These are phyloP conservation scores for Sebastes elongatus DNA, from an alignment of 2,797 vertebrate genomes.

Conservation along the genomic window DNA sequence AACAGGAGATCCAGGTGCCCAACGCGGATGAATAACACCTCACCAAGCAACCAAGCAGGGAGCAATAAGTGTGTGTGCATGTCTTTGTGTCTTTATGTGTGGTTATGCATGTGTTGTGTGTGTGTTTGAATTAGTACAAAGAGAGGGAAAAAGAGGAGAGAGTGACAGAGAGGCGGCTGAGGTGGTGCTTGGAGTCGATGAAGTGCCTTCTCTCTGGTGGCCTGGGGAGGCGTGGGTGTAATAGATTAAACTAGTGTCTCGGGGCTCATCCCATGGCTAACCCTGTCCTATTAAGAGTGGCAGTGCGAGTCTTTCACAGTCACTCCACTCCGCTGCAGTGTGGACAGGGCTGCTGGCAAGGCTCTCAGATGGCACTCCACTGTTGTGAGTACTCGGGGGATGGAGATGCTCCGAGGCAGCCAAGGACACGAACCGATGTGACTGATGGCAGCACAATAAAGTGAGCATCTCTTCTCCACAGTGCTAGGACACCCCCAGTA, in stretches of 20 bases:
- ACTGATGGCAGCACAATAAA: slow-evolving; percentile 80
- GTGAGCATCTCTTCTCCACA: slow-evolving; percentile 60
- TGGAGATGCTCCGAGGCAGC: slow-evolving; percentile 60
- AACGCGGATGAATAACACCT: slow-evolving; percentile 49
- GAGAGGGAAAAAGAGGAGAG: not conserved
- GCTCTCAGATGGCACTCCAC: slow-evolving; percentile 59
- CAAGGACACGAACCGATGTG: slow-evolving; percentile 75
- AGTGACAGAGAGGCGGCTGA: slow-evolving; percentile 45
- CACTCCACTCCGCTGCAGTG: slow-evolving; percentile 53
- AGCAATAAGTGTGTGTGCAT: not conserved
- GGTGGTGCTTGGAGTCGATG: slow-evolving; percentile 56
- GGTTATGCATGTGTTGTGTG: slow-evolving; percentile 33
- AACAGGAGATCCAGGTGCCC: slow-evolving; percentile 59
- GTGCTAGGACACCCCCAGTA: slow-evolving; percentile 53
- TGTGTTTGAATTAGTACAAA: not conserved
- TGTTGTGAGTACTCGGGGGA: slow-evolving; percentile 44
- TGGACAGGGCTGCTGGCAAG: slow-evolving; percentile 61
- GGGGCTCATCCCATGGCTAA: slow-evolving; percentile 72
- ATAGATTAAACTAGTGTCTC: slow-evolving; percentile 74
- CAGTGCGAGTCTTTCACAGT: slow-evolving; percentile 63
- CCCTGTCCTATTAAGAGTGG: slow-evolving; percentile 73
- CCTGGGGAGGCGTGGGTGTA: slow-evolving; percentile 69
- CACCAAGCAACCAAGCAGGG: slow-evolving; percentile 26
- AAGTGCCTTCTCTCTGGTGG: slow-evolving; percentile 59
- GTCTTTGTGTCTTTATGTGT: not conserved